These are phyloP conservation scores for Desoria tigrina DNA, from an alignment of 2,888 invertebrate genomes.

Conservation along the genomic window DNA sequence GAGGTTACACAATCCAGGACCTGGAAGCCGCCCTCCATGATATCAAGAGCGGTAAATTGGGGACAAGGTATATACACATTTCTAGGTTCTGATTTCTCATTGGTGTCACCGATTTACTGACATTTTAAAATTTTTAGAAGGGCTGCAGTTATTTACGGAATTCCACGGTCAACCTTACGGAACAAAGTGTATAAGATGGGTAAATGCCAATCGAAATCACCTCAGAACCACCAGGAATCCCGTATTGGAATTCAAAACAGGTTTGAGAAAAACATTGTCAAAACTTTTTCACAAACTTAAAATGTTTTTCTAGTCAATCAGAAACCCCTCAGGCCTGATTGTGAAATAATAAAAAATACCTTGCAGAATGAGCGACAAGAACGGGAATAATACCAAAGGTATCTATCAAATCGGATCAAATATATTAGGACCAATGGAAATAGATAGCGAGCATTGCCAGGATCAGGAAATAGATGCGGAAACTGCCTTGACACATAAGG, in stretches of 20 bases:
- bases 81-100: too few relatives aligned
- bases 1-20: constrained; percentile 87
- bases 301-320: too few relatives aligned
- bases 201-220: constrained; percentile 62
- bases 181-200: constrained; percentile 87
- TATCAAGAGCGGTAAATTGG: constrained; percentile 88
- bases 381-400: too few relatives aligned
- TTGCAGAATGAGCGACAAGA: too few relatives aligned
- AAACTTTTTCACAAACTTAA: constrained; percentile 1
- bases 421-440: too few relatives aligned
- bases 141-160: constrained; percentile 93
- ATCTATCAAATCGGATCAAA: too few relatives aligned
- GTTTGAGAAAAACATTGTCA: constrained; percentile 24
- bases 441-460: too few relatives aligned
- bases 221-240: constrained; percentile 32
- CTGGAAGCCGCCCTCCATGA: constrained; percentile 90
- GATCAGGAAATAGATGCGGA: too few relatives aligned
- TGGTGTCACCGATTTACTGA: too few relatives aligned
- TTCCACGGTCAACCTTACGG: constrained; percentile 91
- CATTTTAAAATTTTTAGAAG: constrained; percentile 61
- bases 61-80: constrained; percentile 86
- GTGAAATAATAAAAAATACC: too few relatives aligned
- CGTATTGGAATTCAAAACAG: constrained; percentile 21
- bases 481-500: too few relatives aligned
- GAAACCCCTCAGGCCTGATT: too few relatives aligned